Evolutionary conservation across 2,113 vertebrate genomes (phyloP), one percentile per base, ranked within the genome.

Genomic region (Rattus norvegicus): DNA sequence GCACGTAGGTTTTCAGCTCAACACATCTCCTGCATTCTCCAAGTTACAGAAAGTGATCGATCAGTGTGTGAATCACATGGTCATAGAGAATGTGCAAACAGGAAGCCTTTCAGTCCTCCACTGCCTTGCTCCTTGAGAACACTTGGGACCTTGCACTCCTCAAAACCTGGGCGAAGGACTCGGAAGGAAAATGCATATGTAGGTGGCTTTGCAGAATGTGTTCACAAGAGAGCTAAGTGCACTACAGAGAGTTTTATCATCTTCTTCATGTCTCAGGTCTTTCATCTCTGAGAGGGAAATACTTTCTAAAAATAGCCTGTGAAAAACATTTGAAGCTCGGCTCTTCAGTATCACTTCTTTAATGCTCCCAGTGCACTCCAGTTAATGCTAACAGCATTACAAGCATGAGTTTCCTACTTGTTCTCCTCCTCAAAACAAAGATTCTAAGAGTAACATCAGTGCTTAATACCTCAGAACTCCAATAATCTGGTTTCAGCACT

Each of bases 1-100:
- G 3, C 4, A 17, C 4, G 5, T 52, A 2, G 83, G 94, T 81
- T 73, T 39, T 59, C 49, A 30, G 26, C 54, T 93, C 77, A 90
- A 43, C 88, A 87, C 77, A 92, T 88, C 83, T 70, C 22, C 9
- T 56, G 20, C 72, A 61, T 96, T 97, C 61, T 65, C 73, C 52
- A 75, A 56, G 30, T n/a, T 5, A 79, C 22, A 5, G 81, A 91
- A 39, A 84, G 1, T 2, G 85, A 17, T 2, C 14, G 43, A 43
- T 43, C 43, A 33, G 11, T 22, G 54, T 54, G 10, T 69, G 93
- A 80, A 92, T 95, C 92, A 85, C 11, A 95, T 69, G 39, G 26
- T 65, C 43, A 39, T 1, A 4, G 67, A 24, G 72, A 26, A 70
- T 49, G 5, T 39, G 65, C 26, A n/a, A 85, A 72, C 17, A 61